phyloP scores from a whole-genome alignment of 2,113 vertebrate species.

The Amazona vittata region DNA sequence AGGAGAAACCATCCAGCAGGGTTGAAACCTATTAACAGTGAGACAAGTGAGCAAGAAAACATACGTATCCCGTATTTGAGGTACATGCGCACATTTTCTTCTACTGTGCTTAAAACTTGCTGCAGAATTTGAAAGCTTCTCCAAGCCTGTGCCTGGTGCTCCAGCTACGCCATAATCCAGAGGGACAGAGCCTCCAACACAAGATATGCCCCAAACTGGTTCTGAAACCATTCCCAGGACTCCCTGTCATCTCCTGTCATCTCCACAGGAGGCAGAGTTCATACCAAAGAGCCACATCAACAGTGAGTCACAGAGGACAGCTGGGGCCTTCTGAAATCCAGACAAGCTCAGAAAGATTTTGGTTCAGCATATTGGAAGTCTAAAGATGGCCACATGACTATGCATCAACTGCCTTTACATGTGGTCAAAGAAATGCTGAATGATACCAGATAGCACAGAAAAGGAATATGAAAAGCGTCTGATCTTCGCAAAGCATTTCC shows the following conservation, averaged over 20 bases:
- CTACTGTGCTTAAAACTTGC: neutral
- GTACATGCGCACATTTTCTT: fast-evolving
- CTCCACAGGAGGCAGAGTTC: neutral
- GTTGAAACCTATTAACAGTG: neutral
- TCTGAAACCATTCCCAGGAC: neutral
- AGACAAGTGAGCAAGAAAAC: neutral
- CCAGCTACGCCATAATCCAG: fast-evolving
- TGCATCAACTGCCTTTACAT: neutral
- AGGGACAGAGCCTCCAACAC: neutral
- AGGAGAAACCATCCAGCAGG: neutral
- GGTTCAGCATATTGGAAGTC: neutral
- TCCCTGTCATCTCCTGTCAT: neutral
- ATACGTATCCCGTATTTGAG: neutral
- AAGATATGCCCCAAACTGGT: neutral
- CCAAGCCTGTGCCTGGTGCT: neutral
- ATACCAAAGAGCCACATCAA: neutral
- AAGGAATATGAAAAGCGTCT: neutral
- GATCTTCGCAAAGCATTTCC: neutral
- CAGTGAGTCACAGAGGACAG: fast-evolving
- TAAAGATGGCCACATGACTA: neutral
- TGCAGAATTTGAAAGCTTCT: neutral
- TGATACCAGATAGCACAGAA: neutral
- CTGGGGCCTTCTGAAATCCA: neutral
- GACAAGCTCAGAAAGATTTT: neutral
- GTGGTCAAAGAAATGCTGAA: neutral